phyloP scores from a whole-genome alignment of 2,888 invertebrate species.

The Cephus nigrinus region DNA sequence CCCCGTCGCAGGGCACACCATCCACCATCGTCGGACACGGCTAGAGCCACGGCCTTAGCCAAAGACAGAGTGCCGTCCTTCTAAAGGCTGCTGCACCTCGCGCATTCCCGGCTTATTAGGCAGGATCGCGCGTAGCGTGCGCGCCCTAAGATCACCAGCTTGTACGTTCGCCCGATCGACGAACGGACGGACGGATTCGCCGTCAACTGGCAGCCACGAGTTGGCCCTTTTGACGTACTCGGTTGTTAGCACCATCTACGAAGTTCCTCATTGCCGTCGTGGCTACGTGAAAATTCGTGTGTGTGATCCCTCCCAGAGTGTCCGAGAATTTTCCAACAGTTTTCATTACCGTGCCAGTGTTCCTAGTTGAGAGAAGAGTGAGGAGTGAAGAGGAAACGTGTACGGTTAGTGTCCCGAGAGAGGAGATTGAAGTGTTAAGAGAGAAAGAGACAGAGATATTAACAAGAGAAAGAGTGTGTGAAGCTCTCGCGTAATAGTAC shows the following conservation, averaged over 20 bases:
- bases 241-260: not conserved
- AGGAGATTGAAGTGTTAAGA: conserved; percentile 8
- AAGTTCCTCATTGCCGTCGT: not conserved
- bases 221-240: not conserved
- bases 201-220: not conserved
- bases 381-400: not conserved
- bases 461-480: conserved; percentile 21
- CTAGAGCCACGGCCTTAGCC: not conserved
- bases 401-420: conserved; percentile 11
- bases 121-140: conserved; percentile 33
- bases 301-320: not conserved
- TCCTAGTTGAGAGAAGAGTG: not conserved
- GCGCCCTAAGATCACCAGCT: not conserved
- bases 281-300: not conserved
- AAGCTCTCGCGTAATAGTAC: not conserved
- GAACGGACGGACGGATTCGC: not conserved
- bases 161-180: not conserved
- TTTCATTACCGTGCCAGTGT: not conserved
- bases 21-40: not conserved
- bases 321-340: not conserved
- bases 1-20: conserved; percentile 16
- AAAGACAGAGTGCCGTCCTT: not conserved
- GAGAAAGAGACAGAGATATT: conserved; percentile 24
- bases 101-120: conserved; percentile 35
- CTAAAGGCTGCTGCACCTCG: conserved; percentile 24